Evolutionary conservation across 1,140 invertebrate genomes (phyloP).

Genomic region (Thalassaphorura encarpata): DNA sequence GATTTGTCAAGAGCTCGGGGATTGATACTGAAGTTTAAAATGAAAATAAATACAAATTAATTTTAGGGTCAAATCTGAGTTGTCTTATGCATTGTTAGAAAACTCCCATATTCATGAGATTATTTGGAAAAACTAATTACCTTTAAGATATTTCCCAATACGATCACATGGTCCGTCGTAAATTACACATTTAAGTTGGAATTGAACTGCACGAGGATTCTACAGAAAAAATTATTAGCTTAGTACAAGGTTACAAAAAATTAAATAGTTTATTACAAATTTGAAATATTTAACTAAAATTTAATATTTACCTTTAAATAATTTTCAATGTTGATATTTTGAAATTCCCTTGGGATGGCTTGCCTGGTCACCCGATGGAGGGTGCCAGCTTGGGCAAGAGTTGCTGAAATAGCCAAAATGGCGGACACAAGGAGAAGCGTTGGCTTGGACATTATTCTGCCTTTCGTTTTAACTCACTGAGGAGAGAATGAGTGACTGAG

Average conservation of each 20-base stretch:
- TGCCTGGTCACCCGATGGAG: constrained; percentile 16
- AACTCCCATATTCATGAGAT: background rate
- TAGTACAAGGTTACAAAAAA: background rate
- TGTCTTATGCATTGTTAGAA: too few relatives aligned
- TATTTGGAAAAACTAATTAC: constrained; percentile 2
- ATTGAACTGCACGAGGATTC: constrained; percentile 29
- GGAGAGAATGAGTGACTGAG: too few relatives aligned
- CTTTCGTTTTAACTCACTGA: too few relatives aligned
- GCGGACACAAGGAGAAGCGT: constrained; percentile 8
- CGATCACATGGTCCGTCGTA: constrained; percentile 30
- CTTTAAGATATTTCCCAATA: constrained; percentile 32
- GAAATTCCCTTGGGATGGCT: constrained; percentile 28
- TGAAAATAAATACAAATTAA: background rate
- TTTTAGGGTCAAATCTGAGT: too few relatives aligned
- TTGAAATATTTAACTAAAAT: background rate
- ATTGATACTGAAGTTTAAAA: constrained; percentile 22
- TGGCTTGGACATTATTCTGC: constrained; percentile 3
- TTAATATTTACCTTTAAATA: constrained; percentile 28
- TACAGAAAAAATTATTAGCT: constrained; percentile 9
- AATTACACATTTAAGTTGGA: constrained; percentile 32
- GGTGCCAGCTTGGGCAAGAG: constrained; percentile 10
- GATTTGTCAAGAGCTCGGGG: constrained; percentile 28
- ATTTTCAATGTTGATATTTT: constrained; percentile 32
- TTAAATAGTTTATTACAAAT: background rate
- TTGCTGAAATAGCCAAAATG: constrained; percentile 4